Conservation (phyloP, 1,140 invertebrate species). For the Odontomachus brunneus region DNA sequence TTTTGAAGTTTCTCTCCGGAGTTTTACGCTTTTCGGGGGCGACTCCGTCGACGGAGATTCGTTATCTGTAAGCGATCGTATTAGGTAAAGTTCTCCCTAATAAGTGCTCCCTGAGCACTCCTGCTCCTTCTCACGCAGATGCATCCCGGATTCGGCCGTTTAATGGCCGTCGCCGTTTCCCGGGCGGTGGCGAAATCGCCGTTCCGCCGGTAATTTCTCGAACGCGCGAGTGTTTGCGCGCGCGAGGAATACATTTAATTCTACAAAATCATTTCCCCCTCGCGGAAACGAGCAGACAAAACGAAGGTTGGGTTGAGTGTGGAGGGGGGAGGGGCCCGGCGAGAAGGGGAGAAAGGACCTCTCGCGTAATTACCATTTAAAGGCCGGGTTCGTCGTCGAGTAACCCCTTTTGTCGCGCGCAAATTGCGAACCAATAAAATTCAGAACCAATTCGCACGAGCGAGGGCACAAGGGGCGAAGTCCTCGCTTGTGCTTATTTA, state of each 20-base stretch:
- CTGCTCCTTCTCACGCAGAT: neutral
- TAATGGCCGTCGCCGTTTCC: slow-evolving; percentile 4
- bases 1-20: neutral
- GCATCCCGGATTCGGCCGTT: slow-evolving; percentile 2
- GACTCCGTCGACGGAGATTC: neutral
- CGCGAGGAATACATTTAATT: slow-evolving; percentile 54
- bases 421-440: slow-evolving; percentile 55
- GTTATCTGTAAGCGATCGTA: neutral
- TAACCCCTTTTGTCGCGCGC: slow-evolving; percentile 39
- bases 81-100: slow-evolving; percentile 1
- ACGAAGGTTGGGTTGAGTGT: too few relatives aligned
- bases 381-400: slow-evolving; percentile 24
- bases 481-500: slow-evolving; percentile 38
- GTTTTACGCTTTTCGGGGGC: neutral
- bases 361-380: slow-evolving; percentile 55
- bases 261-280: slow-evolving; percentile 50
- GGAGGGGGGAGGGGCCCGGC: neutral
- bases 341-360: slow-evolving; percentile 36
- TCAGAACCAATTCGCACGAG: slow-evolving; percentile 27
- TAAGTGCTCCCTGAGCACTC: neutral
- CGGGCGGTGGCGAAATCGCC: slow-evolving; percentile 8
- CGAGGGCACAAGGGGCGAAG: neutral
- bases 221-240: slow-evolving; percentile 26
- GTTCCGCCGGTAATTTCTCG: slow-evolving; percentile 32
- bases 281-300: slow-evolving; percentile 10